Evolutionary conservation across 2,888 invertebrate species (phyloP).

Genomic region (Empis stercorea): DNA sequence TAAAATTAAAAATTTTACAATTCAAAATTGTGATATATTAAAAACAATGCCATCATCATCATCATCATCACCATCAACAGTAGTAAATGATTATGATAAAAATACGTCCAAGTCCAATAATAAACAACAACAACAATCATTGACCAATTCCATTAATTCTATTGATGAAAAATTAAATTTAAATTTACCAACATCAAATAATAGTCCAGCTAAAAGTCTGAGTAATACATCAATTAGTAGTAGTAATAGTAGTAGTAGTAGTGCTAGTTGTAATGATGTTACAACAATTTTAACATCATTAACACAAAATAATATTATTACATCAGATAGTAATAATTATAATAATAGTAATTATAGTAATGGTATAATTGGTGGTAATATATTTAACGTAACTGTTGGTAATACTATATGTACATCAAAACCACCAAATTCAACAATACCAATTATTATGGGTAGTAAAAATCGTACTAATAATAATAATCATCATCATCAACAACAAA

Average conservation of each 20-base stretch:
- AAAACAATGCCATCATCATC: slow-evolving; percentile 27
- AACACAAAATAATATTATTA: not conserved
- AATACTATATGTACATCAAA: not conserved
- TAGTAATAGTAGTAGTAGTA: slow-evolving; percentile 17
- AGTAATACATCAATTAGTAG: slow-evolving; percentile 15
- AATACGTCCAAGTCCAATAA: slow-evolving; percentile 4
- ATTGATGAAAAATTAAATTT: not conserved
- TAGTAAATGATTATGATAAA: slow-evolving; percentile 5
- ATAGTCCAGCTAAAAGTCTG: slow-evolving; percentile 26
- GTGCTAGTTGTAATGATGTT: slow-evolving; percentile 17
- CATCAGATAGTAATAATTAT: not conserved
- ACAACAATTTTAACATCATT: slow-evolving; percentile 14
- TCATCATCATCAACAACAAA: not conserved
- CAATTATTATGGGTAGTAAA: slow-evolving; percentile 24
- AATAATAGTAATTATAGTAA: not conserved
- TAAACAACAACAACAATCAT: slow-evolving; percentile 1
- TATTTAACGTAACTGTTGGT: too few relatives aligned
- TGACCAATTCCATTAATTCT: too few relatives aligned
- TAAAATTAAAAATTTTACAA: not conserved
- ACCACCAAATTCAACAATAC: slow-evolving; percentile 23
- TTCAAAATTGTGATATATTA: not conserved
- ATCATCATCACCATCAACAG: slow-evolving; percentile 21
- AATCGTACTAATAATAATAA: slow-evolving; percentile 15
- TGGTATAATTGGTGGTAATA: not conserved
- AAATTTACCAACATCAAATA: slow-evolving; percentile 8